Base-by-base conservation (phyloP, 1,140 invertebrate species). In the Orussus abietinus region DNA sequence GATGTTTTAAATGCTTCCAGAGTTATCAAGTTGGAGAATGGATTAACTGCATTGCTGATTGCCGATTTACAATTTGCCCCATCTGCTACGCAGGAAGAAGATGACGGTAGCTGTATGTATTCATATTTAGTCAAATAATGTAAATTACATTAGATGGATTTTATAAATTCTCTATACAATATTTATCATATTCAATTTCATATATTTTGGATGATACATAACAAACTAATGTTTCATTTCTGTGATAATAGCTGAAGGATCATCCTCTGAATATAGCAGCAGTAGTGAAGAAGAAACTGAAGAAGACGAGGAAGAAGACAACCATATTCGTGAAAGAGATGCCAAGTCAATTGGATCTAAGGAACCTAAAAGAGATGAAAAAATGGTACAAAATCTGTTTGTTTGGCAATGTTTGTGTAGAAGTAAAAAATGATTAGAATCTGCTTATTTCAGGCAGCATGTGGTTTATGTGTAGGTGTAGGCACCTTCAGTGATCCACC, bases 401-500 rank as follows among this genome's bases (percentile, higher is more conserved):
- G n/a, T 25, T 25, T 7, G 22, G 6, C 22, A 25, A 25, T 25
- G 6, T 25, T 25, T 25, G n/a, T n/a, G n/a, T n/a, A n/a, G n/a
- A n/a, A n/a, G n/a, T n/a, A n/a, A 21, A 33, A 14, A 49, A 20
- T 19, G 18, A 31, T 46, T 19, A n/a, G n/a, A n/a, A n/a, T n/a
- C n/a, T n/a, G n/a, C n/a, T n/a, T 6, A 30, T 51, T 60, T 47
- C 51, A 85, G 76, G 84, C 85, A 25, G 86, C 85, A 2, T 85
- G 84, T 58, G 81, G 79, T 5, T 59, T 90, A 3, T 77, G 77
- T 40, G 78, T 89, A 9, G 78, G 81, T 25, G 85, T 86, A 19
- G 85, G 85, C 12, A 82, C 80, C 64, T 84, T 82, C 62, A 83
- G 81, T 55, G 80, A 83, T 63, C 90, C 90, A 0, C 55, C 66